Base-by-base conservation (phyloP, 2,888 invertebrate genomes). In the Malacosoma neustria region DNA sequence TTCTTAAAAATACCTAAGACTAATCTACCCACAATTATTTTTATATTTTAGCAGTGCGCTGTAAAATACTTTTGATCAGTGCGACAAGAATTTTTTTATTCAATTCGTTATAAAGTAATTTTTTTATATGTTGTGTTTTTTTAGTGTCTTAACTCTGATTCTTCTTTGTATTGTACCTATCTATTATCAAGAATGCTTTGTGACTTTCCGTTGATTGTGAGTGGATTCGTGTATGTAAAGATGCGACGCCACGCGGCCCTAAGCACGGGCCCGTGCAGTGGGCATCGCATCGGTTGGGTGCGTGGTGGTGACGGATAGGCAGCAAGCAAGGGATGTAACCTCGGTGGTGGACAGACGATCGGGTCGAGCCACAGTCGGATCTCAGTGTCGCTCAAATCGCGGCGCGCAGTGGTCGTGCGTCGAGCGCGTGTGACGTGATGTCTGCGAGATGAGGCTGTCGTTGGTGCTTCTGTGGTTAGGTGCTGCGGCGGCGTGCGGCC, bases 401-500 rank as follows among this genome's bases (percentile, higher is more conserved):
- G 87, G 84, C 85, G 86, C 84, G 80, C 84, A 75, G 65, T 79
- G 85, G 80, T 81, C 85, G 79, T 80, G 86, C 82, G 79, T 77
- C 86, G 84, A 79, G 74, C 77, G 77, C 79, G 80, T 75, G 81
- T 73, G 77, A 56, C 77, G 79, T 80, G 82, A 81, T 81, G 82
- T 72, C 77, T 72, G 71, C 81, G 85, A 80, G 84, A 84, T 84
- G 84, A 82, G 82, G 81, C 75, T 81, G 64, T 67, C 75, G 68
- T 71, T 88, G 72, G 76, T 88, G 74, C 68, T 85, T 68, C 72
- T 88, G 73, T 76, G 88, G 75, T 70, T 88, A 69, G 84, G 88
- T 54, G 82, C 88, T 67, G 90, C 87, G 59, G 82, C 88, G 57
- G 89, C 89, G 59, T 97, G 96, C 87, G 97, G 96, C 55, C 96